phyloP scores from a whole-genome alignment of 2,888 invertebrate species.

The Agrypnus murinus region DNA sequence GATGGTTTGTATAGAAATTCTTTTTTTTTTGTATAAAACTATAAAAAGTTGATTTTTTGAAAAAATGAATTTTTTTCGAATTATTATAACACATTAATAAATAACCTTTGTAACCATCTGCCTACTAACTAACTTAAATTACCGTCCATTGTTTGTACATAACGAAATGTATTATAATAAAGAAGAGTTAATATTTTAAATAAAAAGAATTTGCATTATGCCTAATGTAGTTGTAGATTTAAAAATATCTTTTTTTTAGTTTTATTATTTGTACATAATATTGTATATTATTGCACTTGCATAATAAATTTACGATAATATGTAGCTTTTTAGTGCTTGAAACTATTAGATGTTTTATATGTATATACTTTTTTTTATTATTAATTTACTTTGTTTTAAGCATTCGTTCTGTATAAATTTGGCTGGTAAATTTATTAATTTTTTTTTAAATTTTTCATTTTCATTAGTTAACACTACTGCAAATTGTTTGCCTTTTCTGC shows the following conservation, averaged over 20 bases:
- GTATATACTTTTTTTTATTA: background rate
- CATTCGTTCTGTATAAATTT: constrained; percentile 22
- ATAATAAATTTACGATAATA: constrained; percentile 33
- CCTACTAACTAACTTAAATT: constrained; percentile 40
- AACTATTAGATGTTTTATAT: constrained; percentile 11
- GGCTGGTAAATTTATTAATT: constrained; percentile 10
- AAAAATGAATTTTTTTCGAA: background rate
- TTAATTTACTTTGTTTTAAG: constrained; percentile 7
- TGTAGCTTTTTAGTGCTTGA: constrained; percentile 45
- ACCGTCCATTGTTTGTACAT: constrained; percentile 36
- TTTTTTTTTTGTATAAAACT: too few species aligned
- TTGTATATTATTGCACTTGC: constrained; percentile 31
- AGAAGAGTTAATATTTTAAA: background rate
- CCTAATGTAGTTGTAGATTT: constrained; percentile 5
- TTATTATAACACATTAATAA: constrained; percentile 18
- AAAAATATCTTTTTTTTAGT: too few species aligned
- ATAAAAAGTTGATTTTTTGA: too few species aligned
- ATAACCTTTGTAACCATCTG: constrained; percentile 44
- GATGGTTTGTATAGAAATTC: too few species aligned
- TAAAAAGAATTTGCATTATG: constrained; percentile 8
- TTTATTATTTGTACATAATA: constrained; percentile 5
- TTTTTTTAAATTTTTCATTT: constrained; percentile 61
- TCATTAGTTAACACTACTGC: background rate
- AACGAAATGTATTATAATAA: constrained; percentile 27
- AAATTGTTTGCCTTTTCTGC: too few species aligned